Evolutionary conservation across 2,888 invertebrate species (phyloP), one percentile per base, ranked within the genome.

Genomic region (Conus canariensis): DNA sequence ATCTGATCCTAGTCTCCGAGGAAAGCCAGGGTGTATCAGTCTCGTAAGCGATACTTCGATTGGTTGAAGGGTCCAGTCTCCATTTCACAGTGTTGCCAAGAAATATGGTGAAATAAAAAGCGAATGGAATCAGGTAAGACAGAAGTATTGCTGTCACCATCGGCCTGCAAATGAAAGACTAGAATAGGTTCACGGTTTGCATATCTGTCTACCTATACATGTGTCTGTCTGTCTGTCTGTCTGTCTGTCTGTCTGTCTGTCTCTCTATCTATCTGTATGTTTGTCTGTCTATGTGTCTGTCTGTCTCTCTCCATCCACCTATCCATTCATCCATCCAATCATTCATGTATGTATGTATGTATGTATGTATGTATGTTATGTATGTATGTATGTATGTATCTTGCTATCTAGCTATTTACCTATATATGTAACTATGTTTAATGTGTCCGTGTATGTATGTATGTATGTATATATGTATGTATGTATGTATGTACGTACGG

Each of bases 401-500:
- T 60, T 12, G 60, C 60, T 60, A 64, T 64, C 64, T 64, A 64
- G 64, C 64, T 64, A 64, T 64, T 0, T 64, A 14, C 12, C 30
- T 45, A 45, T 45, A 4, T 45, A 45, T 45, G 45, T 45, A 45
- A 0, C 3, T 45, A 45, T 4, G 45, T 16, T 64, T 14, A 1
- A 64, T 64, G 80, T 45, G 0, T 80, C 12, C 30, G 7, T 80
- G 80, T 6, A 7, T 80, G 80, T 45, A 7, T 80, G 80, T 45
- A 14, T 80, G 45, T 2, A 16, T 80, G 80, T 45, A 0, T 80
- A 56, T 45, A 16, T 80, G 80, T 80, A 16, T 80, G 80, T 80
- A 16, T 80, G 80, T 80, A 45, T 80, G 80, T 80, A 45, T 87
- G 87, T 87, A 67, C 67, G 87, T 64, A 25, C 30, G 25, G 67